Conservation (phyloP, 1,140 invertebrate species). For the Lepidotrigona ventralis region DNA sequence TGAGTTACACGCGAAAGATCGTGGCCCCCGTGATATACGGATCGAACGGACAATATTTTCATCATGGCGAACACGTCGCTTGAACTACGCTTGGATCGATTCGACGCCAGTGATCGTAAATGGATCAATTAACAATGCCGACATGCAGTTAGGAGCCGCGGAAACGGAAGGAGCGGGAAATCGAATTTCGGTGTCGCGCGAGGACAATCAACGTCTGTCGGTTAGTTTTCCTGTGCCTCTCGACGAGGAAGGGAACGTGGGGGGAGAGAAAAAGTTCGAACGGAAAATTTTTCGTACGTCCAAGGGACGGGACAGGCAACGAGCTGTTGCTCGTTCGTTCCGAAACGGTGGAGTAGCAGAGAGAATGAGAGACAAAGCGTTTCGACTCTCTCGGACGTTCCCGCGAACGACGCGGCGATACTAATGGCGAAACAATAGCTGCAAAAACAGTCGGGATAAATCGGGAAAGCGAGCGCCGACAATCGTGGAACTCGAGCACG, state of each 20-base stretch:
- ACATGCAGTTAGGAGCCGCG: not conserved
- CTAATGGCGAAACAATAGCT: constrained; percentile 52
- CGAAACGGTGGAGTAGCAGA: constrained; percentile 31
- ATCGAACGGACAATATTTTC: constrained; percentile 34
- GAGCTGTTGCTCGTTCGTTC: constrained; percentile 38
- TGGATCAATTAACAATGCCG: constrained; percentile 41
- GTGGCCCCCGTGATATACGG: not conserved
- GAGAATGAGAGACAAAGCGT: not conserved
- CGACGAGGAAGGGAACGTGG: not conserved
- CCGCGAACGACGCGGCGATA: not conserved
- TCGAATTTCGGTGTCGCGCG: constrained; percentile 33
- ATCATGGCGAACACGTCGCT: not conserved
- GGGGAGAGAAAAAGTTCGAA: constrained; percentile 5
- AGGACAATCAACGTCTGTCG: constrained; percentile 40
- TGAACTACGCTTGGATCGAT: constrained; percentile 16
- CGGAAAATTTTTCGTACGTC: constrained; percentile 17
- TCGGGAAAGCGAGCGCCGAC: too few relatives aligned
- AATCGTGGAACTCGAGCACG: too few relatives aligned
- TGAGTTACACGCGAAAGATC: not conserved
- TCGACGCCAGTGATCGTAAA: constrained; percentile 36
- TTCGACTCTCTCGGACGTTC: not conserved
- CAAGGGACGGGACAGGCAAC: not conserved
- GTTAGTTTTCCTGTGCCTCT: not conserved
- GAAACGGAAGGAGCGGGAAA: constrained; percentile 8
- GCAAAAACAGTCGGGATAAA: too few relatives aligned